These are phyloP conservation scores for Ectemnius continuus DNA, from an alignment of 2,888 invertebrate genomes.

Conservation along the genomic window DNA sequence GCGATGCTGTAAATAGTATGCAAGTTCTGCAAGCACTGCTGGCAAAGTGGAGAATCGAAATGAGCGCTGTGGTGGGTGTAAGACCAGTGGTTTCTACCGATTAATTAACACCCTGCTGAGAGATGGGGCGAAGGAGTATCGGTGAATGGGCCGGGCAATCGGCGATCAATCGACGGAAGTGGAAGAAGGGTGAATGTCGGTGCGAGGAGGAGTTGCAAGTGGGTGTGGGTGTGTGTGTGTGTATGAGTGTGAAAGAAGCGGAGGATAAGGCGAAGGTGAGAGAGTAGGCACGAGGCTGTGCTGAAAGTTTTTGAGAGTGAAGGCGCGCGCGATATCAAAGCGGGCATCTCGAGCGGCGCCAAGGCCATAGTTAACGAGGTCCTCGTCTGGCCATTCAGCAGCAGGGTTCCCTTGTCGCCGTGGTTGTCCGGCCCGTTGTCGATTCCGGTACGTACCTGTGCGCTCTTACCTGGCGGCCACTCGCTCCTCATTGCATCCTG, in stretches of 20 bases:
- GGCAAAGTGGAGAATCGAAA: too few relatives aligned
- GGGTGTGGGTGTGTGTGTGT: too few relatives aligned
- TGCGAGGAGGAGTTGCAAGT: not conserved
- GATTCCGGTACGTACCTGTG: constrained; percentile 57
- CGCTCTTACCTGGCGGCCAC: constrained; percentile 49
- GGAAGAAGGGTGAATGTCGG: not conserved
- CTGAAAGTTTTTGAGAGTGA: constrained; percentile 46
- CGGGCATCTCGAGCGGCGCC: constrained; percentile 71
- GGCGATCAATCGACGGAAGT: constrained; percentile 8
- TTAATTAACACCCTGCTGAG: not conserved
- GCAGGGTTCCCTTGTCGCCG: constrained; percentile 51
- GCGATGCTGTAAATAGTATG: constrained; percentile 17
- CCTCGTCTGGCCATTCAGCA: constrained; percentile 68
- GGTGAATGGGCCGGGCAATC: constrained; percentile 6
- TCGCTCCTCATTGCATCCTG: constrained; percentile 30
- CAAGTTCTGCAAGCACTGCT: constrained; percentile 16
- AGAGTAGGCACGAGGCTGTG: constrained; percentile 44
- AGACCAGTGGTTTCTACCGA: not conserved
- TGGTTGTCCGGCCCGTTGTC: constrained; percentile 43
- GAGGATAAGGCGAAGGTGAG: constrained; percentile 38
- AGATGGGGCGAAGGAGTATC: not conserved
- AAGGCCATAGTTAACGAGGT: constrained; percentile 73
- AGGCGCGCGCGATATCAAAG: constrained; percentile 63
- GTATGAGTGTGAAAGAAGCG: not conserved
- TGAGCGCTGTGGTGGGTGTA: not conserved